phyloP scores from a whole-genome alignment of 2,888 invertebrate species.

The Tanytarsus gracilentus region DNA sequence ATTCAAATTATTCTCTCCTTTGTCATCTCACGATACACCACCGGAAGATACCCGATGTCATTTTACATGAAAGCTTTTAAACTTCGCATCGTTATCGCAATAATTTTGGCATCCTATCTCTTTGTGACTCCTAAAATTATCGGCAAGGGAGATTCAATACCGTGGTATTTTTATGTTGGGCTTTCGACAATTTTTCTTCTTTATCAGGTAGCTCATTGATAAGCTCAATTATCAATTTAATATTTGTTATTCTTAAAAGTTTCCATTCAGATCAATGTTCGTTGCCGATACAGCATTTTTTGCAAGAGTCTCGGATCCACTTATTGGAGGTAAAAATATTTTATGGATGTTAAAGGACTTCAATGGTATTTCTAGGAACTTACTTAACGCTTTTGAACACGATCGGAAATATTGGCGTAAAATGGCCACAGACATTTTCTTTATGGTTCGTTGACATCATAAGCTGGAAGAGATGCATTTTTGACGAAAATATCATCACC shows the following conservation, averaged over 20 bases:
- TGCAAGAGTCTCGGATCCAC: constrained; percentile 91
- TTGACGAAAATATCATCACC: constrained; percentile 25
- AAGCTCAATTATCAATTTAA: neutral
- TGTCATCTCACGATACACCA: constrained; percentile 62
- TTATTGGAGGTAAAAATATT: constrained; percentile 61
- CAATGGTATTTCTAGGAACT: constrained; percentile 38
- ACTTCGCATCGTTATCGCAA: constrained; percentile 72
- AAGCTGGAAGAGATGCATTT: constrained; percentile 65
- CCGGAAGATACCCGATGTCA: constrained; percentile 81
- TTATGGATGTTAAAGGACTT: neutral
- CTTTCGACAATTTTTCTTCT: constrained; percentile 70
- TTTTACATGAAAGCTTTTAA: constrained; percentile 85
- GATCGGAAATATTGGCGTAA: constrained; percentile 84
- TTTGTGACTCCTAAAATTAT: constrained; percentile 73
- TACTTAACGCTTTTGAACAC: constrained; percentile 66
- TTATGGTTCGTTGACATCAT: constrained; percentile 85
- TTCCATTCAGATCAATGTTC: constrained; percentile 92
- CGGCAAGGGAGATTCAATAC: constrained; percentile 48
- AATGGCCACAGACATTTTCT: constrained; percentile 90
- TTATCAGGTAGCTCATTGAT: constrained; percentile 57
- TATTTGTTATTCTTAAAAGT: constrained; percentile 47
- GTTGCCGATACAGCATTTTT: constrained; percentile 97
- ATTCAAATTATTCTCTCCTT: constrained; percentile 88
- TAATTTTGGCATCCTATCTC: constrained; percentile 74
- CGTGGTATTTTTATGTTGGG: constrained; percentile 66